A percentile compares a stretch with the other conserved stretches of the same genome.
Evolutionary conservation across 2,797 vertebrate species (phyloP).

Genomic region (Myiotriccus ornatus): DNA sequence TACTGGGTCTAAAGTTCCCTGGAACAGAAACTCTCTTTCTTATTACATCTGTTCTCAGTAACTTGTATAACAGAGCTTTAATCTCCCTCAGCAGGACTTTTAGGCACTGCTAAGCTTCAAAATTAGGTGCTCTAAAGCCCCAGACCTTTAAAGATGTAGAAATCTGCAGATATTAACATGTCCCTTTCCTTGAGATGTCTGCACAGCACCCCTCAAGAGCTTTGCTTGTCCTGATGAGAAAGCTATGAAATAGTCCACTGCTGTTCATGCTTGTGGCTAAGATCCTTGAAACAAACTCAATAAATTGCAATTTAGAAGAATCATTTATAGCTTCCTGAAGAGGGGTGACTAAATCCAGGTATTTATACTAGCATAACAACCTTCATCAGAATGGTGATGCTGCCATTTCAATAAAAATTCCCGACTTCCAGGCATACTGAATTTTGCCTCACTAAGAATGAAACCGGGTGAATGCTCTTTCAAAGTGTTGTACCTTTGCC

Average conservation of each 20-base stretch:
- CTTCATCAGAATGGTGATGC: background rate
- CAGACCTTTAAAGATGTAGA: background rate
- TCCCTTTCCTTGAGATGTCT: background rate
- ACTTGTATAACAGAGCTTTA: background rate
- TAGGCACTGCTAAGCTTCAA: background rate
- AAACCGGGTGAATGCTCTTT: background rate
- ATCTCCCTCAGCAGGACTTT: background rate
- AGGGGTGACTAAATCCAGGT: background rate
- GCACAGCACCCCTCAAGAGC: background rate
- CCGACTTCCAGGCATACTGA: background rate
- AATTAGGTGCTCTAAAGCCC: background rate
- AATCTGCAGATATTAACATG: background rate
- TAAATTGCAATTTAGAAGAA: background rate
- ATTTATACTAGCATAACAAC: background rate
- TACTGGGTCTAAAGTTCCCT: background rate
- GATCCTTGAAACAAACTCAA: background rate
- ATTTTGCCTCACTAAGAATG: background rate
- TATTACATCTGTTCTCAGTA: background rate
- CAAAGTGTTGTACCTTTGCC: background rate
- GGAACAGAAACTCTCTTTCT: background rate
- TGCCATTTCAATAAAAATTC: background rate
- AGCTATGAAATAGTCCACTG: background rate
- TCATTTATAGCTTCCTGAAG: background rate
- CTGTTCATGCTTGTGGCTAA: background rate
- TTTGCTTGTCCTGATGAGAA: background rate